Base-by-base conservation (phyloP, 2,888 invertebrate species). In the Scelioninae gen. 1 region DNA sequence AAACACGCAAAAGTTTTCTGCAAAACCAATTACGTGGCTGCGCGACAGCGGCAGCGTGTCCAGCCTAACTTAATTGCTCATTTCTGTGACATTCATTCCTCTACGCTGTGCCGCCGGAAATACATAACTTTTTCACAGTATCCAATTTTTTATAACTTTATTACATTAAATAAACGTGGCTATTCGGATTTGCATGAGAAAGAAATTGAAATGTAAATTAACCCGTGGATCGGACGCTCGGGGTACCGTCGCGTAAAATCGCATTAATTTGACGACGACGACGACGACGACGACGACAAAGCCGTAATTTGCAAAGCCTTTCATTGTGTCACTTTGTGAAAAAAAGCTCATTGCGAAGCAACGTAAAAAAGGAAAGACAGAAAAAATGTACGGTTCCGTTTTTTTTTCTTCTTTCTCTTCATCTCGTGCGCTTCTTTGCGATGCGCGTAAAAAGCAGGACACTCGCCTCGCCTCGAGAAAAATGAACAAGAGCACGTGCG, bases 11-110 rank as follows among this genome's bases (percentile, higher is more conserved):
- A 91, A 90, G 88, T 91, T 89, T 90, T 90, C 90, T 88, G 89
- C 89, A 91, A 91, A 90, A 89, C 88, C 91, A 91, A 91, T 91
- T 91, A 91, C 91, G 89, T 89, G 89, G 90, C 89, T 88, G 89
- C 89, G 90, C 90, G 88, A 90, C 90, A 89, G 87, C 88, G 86
- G 85, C 88, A 82, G 65, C 85, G 81, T 83, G 85, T 82, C 82
- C 85, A 84, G 80, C 85, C 86, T 81, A 85, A 89, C 88, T 91
- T 91, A 90, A 90, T 91, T 91, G 89, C 91, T 82, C 89, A 89
- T 88, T 89, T 90, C 88, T 89, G 77, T 85, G 63, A 79, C 85
- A 78, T 82, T 88, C 87, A 87, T 89, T 88, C 29, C 60, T 4
- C n/a, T n/a, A 11, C n/a, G 43, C 13, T 16, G 23, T 34, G 66